Base-by-base conservation (phyloP, 2,113 vertebrate species). In the Dipodomys spectabilis region DNA sequence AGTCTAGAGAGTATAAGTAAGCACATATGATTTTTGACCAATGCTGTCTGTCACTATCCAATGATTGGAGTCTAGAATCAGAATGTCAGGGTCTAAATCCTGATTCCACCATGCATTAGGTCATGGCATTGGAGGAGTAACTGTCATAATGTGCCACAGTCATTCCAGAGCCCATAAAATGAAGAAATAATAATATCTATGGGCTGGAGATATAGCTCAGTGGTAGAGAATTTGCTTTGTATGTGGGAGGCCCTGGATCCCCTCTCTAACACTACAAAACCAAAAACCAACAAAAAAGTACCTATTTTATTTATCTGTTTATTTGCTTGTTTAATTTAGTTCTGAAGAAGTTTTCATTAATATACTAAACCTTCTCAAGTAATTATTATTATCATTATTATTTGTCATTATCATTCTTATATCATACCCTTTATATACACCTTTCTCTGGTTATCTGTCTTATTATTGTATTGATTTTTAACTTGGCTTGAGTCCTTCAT, bases 391-490 rank as follows among this genome's bases (percentile, higher is more conserved):
- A 69, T 35, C 16, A 81, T 39, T 7, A 73, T 57, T 45, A 53
- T 93, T 77, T 79, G 15, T 69, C 86, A 77, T 49, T 12, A 49
- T 49, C 49, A 49, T 68, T 49, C 60, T 91, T 68, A 25, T 35
- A 16, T 84, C 23, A 57, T 72, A 28, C 75, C 53, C 72, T 92
- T 95, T 35, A 72, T 49, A 49, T 49, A 49, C 12, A 49, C 49
- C 49, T 49, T 49, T 49, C 49, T 9, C 10, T 49, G 49, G 49
- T 49, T 49, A 49, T 7, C 7, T 69, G 13, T 79, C 90, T 71
- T 82, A 39, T 84, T 88, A 82, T 83, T 83, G 64, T 88, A 25
- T 82, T 72, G 28, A 16, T 77, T 87, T 57, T 39, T 39, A 62
- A 64, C 5, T 4, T 64, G 19, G 1, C 11, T 35, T 85, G 8